Conservation (phyloP, 2,113 vertebrate species). For the Artemisiospiza belli region DNA sequence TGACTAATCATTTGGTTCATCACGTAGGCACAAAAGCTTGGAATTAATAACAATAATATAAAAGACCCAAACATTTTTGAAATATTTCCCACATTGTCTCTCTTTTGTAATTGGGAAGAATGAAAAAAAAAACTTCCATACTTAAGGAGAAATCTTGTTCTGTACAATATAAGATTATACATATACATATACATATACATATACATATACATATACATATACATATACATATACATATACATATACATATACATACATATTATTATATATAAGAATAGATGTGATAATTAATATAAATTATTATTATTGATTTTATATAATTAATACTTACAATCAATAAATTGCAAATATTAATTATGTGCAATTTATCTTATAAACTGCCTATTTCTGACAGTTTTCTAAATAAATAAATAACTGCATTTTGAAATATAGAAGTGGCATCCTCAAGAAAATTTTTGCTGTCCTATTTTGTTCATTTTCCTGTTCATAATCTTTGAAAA, state of each 20-base stretch:
- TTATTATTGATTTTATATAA: neutral
- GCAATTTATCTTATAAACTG: accelerated
- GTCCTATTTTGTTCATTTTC: neutral
- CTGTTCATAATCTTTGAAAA: neutral
- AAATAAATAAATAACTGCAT: neutral
- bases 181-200: too few species aligned
- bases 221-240: too few species aligned
- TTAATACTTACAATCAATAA: neutral
- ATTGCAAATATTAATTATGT: neutral
- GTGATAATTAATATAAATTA: neutral
- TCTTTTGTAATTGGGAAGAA: neutral
- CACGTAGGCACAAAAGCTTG: neutral
- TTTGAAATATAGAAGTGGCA: neutral
- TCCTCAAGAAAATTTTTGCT: neutral
- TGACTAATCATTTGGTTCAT: neutral
- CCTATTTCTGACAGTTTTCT: accelerated
- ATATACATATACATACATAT: neutral
- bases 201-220: too few species aligned
- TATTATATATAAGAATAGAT: too few species aligned
- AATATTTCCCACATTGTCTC: neutral
- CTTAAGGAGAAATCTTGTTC: neutral
- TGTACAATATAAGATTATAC: neutral
- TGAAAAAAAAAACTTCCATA: neutral
- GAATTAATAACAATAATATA: neutral
- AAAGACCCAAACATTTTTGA: neutral